Conservation (phyloP, 2,888 invertebrate genomes). For the Bellardia bayeri region DNA sequence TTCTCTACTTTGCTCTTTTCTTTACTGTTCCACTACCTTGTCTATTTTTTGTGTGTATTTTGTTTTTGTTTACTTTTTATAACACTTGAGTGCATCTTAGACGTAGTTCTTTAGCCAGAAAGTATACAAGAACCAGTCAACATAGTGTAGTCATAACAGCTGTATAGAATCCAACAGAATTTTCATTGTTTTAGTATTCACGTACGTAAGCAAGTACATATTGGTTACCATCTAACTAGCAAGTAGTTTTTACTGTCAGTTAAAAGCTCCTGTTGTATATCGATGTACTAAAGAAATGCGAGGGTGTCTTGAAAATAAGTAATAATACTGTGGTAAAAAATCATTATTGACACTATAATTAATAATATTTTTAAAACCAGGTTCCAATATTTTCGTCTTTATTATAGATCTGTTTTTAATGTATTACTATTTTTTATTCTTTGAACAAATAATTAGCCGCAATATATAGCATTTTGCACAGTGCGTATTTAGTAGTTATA, state of each 20-base stretch:
- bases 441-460: too few relatives aligned
- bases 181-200: slow-evolving; percentile 48
- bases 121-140: neutral
- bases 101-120: neutral
- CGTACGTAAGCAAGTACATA: neutral
- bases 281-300: neutral
- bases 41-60: neutral
- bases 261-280: slow-evolving; percentile 3
- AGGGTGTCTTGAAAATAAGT: neutral
- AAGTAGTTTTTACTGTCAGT: slow-evolving; percentile 2
- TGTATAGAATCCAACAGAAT: neutral
- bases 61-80: slow-evolving; percentile 41
- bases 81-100: slow-evolving; percentile 47
- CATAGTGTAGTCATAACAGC: neutral
- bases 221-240: slow-evolving; percentile 2
- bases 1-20: slow-evolving; percentile 10
- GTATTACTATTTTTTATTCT: too few relatives aligned
- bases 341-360: too few relatives aligned
- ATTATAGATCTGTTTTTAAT: too few relatives aligned
- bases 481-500: too few relatives aligned
- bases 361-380: too few relatives aligned
- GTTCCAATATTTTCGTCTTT: too few relatives aligned
- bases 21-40: neutral
- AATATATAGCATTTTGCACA: too few relatives aligned
- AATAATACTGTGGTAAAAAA: too few relatives aligned